These are phyloP conservation scores for Rhinoptilus africanus DNA, from an alignment of 2,113 vertebrate species.

Conservation along the genomic window DNA sequence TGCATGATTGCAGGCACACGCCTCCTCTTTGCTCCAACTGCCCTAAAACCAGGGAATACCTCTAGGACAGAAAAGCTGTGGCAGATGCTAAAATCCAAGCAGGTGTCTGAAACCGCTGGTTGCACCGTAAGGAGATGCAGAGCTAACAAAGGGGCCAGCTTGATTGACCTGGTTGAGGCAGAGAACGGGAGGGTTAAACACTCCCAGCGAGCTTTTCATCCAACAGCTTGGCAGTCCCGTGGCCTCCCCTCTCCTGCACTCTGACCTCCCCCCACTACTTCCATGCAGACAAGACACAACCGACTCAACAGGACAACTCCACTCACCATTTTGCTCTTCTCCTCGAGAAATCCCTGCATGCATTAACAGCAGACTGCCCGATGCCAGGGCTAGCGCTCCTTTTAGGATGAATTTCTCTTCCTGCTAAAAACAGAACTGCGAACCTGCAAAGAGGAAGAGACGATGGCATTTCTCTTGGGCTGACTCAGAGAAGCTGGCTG, in stretches of 20 bases:
- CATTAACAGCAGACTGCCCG: neutral
- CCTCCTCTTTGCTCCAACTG: neutral
- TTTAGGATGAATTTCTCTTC: neutral
- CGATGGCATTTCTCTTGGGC: neutral
- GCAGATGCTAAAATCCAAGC: neutral
- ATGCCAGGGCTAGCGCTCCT: neutral
- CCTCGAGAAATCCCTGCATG: neutral
- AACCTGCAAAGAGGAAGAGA: neutral
- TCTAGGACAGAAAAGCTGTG: neutral
- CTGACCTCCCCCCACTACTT: neutral
- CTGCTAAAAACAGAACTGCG: neutral
- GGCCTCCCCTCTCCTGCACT: neutral
- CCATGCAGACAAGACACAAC: neutral
- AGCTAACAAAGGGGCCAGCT: neutral
- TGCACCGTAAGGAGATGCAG: neutral
- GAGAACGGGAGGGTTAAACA: rapidly evolving
- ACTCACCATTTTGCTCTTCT: neutral
- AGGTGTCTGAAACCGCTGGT: neutral
- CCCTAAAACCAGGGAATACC: neutral
- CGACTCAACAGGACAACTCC: rapidly evolving
- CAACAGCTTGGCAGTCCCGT: rapidly evolving
- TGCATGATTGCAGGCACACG: neutral
- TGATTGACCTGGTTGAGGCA: neutral
- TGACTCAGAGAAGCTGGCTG: neutral
- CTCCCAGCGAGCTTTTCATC: neutral